A percentile compares a stretch with the other conserved stretches of the same genome.
Conservation (phyloP, 37 sponge, comb jelly and placozoan genomes). For the Chondrilla cf. caribensis region DNA sequence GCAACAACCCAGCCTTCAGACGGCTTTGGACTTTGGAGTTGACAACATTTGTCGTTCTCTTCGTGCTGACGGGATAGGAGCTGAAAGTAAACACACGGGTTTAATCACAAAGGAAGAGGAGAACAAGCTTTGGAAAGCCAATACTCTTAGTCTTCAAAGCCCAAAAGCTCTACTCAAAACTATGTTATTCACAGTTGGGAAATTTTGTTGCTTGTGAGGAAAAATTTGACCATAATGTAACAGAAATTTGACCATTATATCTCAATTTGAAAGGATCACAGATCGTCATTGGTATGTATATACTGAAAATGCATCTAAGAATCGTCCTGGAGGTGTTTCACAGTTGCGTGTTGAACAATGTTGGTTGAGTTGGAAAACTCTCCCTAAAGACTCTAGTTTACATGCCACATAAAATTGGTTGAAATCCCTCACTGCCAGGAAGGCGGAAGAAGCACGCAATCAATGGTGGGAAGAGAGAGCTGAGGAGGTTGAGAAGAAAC, state of each 20-base stretch:
- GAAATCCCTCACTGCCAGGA: no score
- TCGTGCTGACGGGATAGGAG: background rate
- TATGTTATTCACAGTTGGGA: background rate
- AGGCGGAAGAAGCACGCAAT: no score
- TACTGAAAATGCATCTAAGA: conserved; percentile 7
- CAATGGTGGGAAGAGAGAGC: no score
- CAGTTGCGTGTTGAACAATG: background rate
- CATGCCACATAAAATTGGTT: no score
- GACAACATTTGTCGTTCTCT: background rate
- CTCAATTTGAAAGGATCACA: background rate
- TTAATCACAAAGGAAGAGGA: background rate
- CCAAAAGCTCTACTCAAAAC: conserved; percentile 4
- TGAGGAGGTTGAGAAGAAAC: no score
- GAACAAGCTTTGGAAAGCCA: background rate
- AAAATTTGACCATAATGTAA: no score
- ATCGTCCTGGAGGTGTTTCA: background rate
- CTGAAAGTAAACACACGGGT: background rate
- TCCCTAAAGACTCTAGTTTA: no score
- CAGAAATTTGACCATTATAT: background rate
- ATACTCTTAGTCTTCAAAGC: background rate
- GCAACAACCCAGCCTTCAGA: background rate
- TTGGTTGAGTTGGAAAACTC: no score
- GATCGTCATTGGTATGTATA: background rate
- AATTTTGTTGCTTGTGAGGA: no score
- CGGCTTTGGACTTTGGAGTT: background rate